Percentiles rank a stretch among this genome's conserved stretches.
Evolutionary conservation across 1,140 invertebrate genomes (phyloP).

Genomic region (Xylocopa sonorina): DNA sequence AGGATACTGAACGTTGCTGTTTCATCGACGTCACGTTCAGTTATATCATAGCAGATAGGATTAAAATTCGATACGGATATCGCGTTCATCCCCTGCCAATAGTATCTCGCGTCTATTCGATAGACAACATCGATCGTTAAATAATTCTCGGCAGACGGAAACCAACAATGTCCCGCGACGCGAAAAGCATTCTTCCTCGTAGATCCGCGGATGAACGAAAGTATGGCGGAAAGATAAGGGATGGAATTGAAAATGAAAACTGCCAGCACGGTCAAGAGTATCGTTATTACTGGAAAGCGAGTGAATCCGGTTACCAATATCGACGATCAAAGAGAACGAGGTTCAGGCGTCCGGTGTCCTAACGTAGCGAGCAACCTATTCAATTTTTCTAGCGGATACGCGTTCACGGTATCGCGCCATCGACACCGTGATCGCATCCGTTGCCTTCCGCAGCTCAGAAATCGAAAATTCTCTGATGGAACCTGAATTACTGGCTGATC

Average conservation of each 20-base stretch:
- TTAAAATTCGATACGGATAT: slow-evolving; percentile 44
- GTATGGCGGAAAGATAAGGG: background rate
- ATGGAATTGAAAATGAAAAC: slow-evolving; percentile 26
- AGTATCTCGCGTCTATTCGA: slow-evolving; percentile 2
- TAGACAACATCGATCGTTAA: slow-evolving; percentile 32
- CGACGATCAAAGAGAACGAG: slow-evolving; percentile 34
- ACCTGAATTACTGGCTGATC: background rate
- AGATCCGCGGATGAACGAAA: too few relatives aligned
- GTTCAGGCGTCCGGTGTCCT: background rate
- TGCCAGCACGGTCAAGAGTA: slow-evolving; percentile 36
- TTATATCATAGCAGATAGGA: slow-evolving; percentile 11
- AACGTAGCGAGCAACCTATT: slow-evolving; percentile 4
- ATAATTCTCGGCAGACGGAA: slow-evolving; percentile 25
- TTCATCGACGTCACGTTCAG: background rate
- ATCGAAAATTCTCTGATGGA: background rate
- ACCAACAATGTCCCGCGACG: background rate
- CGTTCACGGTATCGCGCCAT: slow-evolving; percentile 2
- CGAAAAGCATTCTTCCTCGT: background rate
- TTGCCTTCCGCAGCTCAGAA: background rate
- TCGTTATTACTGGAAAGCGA: slow-evolving; percentile 12
- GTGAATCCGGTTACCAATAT: slow-evolving; percentile 28
- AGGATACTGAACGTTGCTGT: background rate
- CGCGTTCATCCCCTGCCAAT: slow-evolving; percentile 15
- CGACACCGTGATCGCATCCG: too few relatives aligned
- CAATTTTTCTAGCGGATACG: slow-evolving; percentile 16